phyloP scores from a whole-genome alignment of 2,113 vertebrate species.

The Dipodomys merriami region DNA sequence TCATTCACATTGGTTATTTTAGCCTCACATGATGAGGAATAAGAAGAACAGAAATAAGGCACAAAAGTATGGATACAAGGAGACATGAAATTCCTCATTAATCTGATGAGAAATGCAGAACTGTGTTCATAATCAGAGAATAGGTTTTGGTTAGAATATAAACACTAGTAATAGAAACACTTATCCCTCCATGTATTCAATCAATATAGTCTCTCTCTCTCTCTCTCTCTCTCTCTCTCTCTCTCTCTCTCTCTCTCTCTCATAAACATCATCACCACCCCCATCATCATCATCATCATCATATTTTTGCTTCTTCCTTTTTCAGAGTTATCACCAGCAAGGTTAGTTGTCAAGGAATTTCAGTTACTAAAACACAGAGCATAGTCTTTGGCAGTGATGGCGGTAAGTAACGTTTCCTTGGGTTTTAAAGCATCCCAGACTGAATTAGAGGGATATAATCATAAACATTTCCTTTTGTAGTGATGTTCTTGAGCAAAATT shows the following conservation, averaged over 20 bases:
- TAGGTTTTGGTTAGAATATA: neutral
- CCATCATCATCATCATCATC: neutral
- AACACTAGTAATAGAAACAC: neutral
- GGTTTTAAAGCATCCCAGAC: neutral
- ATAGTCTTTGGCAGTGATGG: neutral
- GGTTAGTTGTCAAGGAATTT: slow-evolving; percentile 41
- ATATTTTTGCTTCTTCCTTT: slow-evolving; percentile 14
- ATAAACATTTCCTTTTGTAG: neutral
- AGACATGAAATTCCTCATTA: neutral
- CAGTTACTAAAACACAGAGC: slow-evolving; percentile 34
- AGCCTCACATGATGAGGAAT: neutral
- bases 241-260: too few relatives aligned
- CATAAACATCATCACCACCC: too few relatives aligned
- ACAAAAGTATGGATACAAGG: neutral
- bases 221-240: neutral
- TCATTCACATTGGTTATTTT: neutral
- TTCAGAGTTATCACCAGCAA: slow-evolving; percentile 19
- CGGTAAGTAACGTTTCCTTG: neutral
- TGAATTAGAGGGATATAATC: neutral
- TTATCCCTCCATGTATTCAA: neutral
- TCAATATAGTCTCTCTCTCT: neutral
- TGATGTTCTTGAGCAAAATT: neutral
- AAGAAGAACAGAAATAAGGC: neutral
- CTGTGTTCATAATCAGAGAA: neutral
- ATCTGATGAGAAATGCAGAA: neutral